Conservation (phyloP, 2,797 vertebrate species). For the Clarias platycephalus region DNA sequence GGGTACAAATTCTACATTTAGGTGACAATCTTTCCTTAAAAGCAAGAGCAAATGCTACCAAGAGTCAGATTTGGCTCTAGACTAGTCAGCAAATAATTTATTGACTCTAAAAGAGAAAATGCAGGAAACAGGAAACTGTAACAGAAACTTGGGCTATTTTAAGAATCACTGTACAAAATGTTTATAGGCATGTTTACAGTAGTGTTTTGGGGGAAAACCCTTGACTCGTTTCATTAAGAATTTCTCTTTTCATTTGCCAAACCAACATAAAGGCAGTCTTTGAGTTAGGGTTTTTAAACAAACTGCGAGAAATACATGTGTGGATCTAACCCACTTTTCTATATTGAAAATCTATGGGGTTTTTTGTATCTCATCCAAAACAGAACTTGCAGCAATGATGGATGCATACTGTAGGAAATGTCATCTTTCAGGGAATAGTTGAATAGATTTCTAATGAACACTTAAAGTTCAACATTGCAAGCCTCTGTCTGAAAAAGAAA, state of each 20-base stretch:
- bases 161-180: conserved; percentile 50
- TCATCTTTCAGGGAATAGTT: not conserved
- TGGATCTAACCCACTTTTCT: conserved; percentile 26
- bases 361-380: not conserved
- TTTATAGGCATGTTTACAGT: conserved; percentile 57
- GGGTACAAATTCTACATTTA: conserved; percentile 36
- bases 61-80: conserved; percentile 35
- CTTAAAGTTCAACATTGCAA: not conserved
- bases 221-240: conserved; percentile 49
- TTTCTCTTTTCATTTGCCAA: conserved; percentile 47
- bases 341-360: not conserved
- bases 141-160: conserved; percentile 35
- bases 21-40: conserved; percentile 41
- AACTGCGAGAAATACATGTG: conserved; percentile 27
- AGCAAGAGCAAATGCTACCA: conserved; percentile 37
- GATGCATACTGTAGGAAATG: not conserved
- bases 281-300: conserved; percentile 34
- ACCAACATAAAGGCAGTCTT: conserved; percentile 39
- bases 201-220: conserved; percentile 47
- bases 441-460: not conserved
- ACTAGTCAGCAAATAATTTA: conserved; percentile 34
- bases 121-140: conserved; percentile 43
- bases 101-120: conserved; percentile 51
- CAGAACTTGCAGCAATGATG: not conserved
- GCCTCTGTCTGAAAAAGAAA: not conserved